Percentiles rank a stretch among this genome's conserved stretches.
phyloP scores from a whole-genome alignment of 2,888 invertebrate genomes.

The Uropetala carovei region DNA sequence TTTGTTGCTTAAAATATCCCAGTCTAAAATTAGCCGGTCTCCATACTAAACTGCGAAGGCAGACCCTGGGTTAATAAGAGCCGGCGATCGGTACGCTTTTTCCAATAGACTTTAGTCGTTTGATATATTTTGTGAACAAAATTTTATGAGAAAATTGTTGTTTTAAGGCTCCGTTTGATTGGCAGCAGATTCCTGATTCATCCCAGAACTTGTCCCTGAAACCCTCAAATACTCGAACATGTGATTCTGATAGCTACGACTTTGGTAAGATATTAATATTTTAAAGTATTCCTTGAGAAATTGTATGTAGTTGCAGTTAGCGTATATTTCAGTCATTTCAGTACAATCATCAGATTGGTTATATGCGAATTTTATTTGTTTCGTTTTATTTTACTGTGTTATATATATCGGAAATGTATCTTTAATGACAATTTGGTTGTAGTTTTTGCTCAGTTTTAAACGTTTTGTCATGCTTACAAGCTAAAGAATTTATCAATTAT shows the following conservation, averaged over 20 bases:
- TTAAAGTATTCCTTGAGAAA: background rate
- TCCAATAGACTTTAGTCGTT: background rate
- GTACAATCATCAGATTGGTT: too few species aligned
- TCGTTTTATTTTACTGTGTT: too few species aligned
- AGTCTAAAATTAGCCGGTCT: conserved; percentile 42
- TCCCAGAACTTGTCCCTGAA: conserved; percentile 44
- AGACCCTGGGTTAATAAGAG: background rate
- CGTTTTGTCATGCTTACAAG: too few species aligned
- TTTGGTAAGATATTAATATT: conserved; percentile 29
- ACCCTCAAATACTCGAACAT: conserved; percentile 51
- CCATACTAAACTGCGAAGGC: conserved; percentile 27
- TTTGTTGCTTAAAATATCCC: conserved; percentile 52
- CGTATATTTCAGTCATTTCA: background rate
- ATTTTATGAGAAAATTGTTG: background rate
- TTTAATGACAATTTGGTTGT: too few species aligned
- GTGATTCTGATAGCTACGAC: conserved; percentile 59
- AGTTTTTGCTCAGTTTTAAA: too few species aligned
- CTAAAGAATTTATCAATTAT: too few species aligned
- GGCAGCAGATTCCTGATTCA: conserved; percentile 62
- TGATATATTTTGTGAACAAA: background rate
- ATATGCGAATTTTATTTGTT: too few species aligned
- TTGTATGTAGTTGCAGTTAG: background rate
- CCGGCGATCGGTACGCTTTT: background rate
- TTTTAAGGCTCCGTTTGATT: conserved; percentile 51
- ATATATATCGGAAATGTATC: too few species aligned